These are phyloP conservation scores for Pycnomerus fuliginosus DNA, from an alignment of 2,888 invertebrate genomes.

Conservation along the genomic window DNA sequence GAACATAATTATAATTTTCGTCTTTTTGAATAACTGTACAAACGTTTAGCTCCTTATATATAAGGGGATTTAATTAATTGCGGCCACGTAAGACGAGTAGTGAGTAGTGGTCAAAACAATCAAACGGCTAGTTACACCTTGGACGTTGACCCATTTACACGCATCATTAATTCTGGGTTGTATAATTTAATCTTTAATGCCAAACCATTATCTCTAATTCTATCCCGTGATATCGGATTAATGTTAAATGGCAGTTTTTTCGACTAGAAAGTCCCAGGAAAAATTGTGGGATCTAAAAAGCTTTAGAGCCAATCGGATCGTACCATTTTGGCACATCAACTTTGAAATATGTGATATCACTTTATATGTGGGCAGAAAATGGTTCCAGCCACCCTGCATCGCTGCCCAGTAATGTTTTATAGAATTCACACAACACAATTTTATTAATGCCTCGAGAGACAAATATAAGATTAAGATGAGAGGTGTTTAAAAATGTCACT, in stretches of 20 bases:
- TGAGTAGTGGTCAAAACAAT: conserved; percentile 12
- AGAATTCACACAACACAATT: too few species aligned
- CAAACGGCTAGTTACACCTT: conserved; percentile 9
- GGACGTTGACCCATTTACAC: conserved; percentile 7
- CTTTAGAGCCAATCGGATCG: not conserved
- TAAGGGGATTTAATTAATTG: conserved; percentile 13
- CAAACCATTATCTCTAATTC: not conserved
- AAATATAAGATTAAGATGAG: too few species aligned
- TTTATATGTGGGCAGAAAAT: too few species aligned
- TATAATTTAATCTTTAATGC: conserved; percentile 11
- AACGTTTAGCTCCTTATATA: too few species aligned
- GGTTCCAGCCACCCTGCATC: too few species aligned
- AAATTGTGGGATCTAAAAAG: not conserved
- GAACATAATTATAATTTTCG: too few species aligned
- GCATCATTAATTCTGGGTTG: conserved; percentile 11
- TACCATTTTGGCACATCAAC: too few species aligned
- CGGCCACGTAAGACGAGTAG: conserved; percentile 11
- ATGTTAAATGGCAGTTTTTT: not conserved
- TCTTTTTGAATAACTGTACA: too few species aligned
- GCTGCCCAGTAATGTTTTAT: too few species aligned
- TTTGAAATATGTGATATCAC: too few species aligned
- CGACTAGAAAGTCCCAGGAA: too few species aligned
- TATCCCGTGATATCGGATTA: not conserved
- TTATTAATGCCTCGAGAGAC: too few species aligned
- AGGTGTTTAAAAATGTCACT: not conserved